Base-by-base conservation (phyloP, 2,113 vertebrate species). In the Cyanistes caeruleus region DNA sequence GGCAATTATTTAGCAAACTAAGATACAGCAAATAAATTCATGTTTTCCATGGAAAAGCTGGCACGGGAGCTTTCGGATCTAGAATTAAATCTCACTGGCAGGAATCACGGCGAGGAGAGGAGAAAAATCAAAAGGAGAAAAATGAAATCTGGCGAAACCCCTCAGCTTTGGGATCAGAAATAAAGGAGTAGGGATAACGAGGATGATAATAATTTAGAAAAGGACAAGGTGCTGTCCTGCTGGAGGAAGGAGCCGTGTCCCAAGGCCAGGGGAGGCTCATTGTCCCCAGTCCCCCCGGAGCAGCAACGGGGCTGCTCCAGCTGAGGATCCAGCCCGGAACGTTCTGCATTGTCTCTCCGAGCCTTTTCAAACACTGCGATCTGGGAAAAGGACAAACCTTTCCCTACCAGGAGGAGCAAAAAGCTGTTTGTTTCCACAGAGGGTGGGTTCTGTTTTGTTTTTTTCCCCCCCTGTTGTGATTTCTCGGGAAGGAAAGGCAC, bases 1-100 rank as follows among this genome's bases (percentile, higher is more conserved):
- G 55, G 93, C 97, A 98, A 96, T 98, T 97, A 97, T 97, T 98
- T 49, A 96, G 94, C 91, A 86, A 96, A 96, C 90, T 94, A 90
- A 94, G 89, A 94, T 52, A 41, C 46, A 84, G 96, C 89, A 97
- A 97, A 97, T 81, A 97, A 97, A 97, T 95, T 46, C 82, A 84
- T 52, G 83, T 67, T 97, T 97, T 83, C 93, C 96, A 92, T 23
- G 94, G 95, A 86, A 94, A 92, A 70, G 59, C 74, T 95, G 73
- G 62, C 92, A 90, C 70, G 43, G 96, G 60, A 91, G 96, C 92
- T 92, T 76, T 93, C n/a, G 84, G 95, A 94, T 78, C 97, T 55
- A 43, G n/a, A 84, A 95, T 95, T 31, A 91, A 96, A 95, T 92
- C 82, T 94, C 72, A n/a, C 28, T 41, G 41, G 95, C 94, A 97